Conservation (phyloP, 1,140 invertebrate genomes). For the Drusus annulatus region DNA sequence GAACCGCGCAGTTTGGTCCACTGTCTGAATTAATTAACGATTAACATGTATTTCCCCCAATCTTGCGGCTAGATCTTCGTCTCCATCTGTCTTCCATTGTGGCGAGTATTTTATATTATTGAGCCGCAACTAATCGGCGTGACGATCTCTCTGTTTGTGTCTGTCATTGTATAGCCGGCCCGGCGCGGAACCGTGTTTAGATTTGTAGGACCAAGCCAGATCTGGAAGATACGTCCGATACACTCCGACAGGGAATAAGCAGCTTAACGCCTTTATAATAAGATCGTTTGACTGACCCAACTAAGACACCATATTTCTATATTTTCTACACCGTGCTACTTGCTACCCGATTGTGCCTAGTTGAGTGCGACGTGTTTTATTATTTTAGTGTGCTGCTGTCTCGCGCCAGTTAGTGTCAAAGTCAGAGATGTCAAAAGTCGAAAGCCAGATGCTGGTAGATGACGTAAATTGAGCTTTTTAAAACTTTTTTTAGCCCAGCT, state of each 20-base stretch:
- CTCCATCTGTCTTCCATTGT: conserved; percentile 46
- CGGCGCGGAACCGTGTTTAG: conserved; percentile 42
- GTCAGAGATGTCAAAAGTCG: conserved; percentile 9
- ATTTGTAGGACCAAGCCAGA: conserved; percentile 44
- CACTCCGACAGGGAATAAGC: conserved; percentile 8
- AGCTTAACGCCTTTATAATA: conserved; percentile 24
- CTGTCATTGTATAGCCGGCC: conserved; percentile 43
- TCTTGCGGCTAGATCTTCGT: conserved; percentile 46
- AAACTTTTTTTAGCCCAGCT: too few relatives aligned
- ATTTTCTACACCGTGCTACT: conserved; percentile 3
- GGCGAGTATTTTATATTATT: conserved; percentile 52
- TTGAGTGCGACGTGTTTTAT: neutral
- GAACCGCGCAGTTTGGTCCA: conserved; percentile 34
- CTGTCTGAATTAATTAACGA: conserved; percentile 56
- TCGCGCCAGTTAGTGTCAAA: neutral
- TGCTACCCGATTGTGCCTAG: neutral
- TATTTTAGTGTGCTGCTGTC: conserved; percentile 18
- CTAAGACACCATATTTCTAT: neutral
- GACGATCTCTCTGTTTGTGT: conserved; percentile 47
- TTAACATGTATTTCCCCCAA: conserved; percentile 54
- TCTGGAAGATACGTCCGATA: conserved; percentile 26
- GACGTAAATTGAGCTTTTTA: too few relatives aligned
- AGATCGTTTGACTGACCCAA: neutral
- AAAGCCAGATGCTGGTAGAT: too few relatives aligned
- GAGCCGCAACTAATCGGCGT: conserved; percentile 53